phyloP scores from a whole-genome alignment of 1,140 invertebrate species.

The Drosophila truncata region DNA sequence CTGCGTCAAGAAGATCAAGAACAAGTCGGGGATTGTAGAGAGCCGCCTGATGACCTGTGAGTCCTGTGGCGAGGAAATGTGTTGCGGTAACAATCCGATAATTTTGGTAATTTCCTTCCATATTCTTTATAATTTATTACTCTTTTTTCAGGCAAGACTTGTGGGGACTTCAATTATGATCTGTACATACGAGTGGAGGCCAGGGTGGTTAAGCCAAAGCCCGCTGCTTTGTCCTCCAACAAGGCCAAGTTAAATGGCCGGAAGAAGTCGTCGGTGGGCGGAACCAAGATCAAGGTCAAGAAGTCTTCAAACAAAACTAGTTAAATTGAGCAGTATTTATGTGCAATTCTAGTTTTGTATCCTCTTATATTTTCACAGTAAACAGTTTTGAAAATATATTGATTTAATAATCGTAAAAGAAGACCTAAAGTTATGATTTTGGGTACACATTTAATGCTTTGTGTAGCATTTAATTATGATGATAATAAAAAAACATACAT shows the following conservation, averaged over 20 bases:
- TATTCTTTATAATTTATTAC: not conserved
- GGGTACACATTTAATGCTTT: not conserved
- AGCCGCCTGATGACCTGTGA: conserved; percentile 87
- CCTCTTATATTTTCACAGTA: too few species aligned
- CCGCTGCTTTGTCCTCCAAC: conserved; percentile 58
- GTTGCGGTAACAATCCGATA: not conserved
- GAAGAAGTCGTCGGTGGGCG: conserved; percentile 89
- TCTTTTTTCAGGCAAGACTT: conserved; percentile 82
- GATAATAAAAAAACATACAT: conserved; percentile 16
- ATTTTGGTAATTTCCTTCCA: not conserved
- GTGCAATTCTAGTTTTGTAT: not conserved
- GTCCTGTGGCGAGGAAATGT: conserved; percentile 11
- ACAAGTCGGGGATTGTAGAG: conserved; percentile 92
- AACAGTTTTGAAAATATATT: not conserved
- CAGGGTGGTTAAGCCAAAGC: conserved; percentile 74
- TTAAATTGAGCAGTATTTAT: not conserved
- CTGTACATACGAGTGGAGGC: conserved; percentile 84
- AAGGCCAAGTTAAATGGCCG: conserved; percentile 79
- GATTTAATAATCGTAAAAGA: not conserved
- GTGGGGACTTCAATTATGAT: conserved; percentile 86
- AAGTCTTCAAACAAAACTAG: conserved; percentile 58
- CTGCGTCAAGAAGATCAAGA: conserved; percentile 91
- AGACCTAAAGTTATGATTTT: not conserved
- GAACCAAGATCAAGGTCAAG: conserved; percentile 86
- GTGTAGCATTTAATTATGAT: conserved; percentile 11